Evolutionary conservation across 2,797 vertebrate species (phyloP), one percentile per base, ranked within the genome.

Genomic region (Coranthus polyacanthus): DNA sequence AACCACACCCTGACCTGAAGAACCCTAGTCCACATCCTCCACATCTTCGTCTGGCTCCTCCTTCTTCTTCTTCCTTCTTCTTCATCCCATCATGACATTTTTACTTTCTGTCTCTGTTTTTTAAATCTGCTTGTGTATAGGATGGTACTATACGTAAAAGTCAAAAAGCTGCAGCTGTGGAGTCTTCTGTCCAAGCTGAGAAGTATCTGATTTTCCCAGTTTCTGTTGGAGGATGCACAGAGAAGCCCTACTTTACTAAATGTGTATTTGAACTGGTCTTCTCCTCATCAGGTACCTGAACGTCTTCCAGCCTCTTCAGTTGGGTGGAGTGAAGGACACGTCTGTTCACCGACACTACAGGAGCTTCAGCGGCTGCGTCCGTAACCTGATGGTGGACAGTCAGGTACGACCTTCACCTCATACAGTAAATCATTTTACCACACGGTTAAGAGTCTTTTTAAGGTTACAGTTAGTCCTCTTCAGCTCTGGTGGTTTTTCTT

Each of bases 281-380:
- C 17, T 20, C 10, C 15, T 49, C n/a, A 2, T 80, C 62, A 95
- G 94, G 63, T 93, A 94, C 72, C 90, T 96, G 61, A 92, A 93
- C 6, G 87, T 96, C 67, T 90, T 93, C 57, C 95, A 95, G 79
- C 96, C 95, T 60, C 92, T 97, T 36, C 96, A 97, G 89, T 26
- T 97, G 67, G 96, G 96, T 29, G 96, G 96, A 24, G 82, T 95
- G 55, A 97, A 96, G 86, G 91, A 91, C 56, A 79, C 79, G 3
- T 84, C 92, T 36, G 85, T 92, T 8, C 78, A 84, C 51, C 88
- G 32, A 0, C 29, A 62, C 52, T 96, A 95, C 85, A 89, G 53
- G 29, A 90, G 94, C 13, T 97, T 96, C 79, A 90, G 87, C 43
- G 96, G 96, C 79, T 97, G 96, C 76, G 86, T 97, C 68, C 93